Evolutionary conservation across 1,140 invertebrate species (phyloP), one percentile per base, ranked within the genome.

Genomic region (Ectropis grisescens): DNA sequence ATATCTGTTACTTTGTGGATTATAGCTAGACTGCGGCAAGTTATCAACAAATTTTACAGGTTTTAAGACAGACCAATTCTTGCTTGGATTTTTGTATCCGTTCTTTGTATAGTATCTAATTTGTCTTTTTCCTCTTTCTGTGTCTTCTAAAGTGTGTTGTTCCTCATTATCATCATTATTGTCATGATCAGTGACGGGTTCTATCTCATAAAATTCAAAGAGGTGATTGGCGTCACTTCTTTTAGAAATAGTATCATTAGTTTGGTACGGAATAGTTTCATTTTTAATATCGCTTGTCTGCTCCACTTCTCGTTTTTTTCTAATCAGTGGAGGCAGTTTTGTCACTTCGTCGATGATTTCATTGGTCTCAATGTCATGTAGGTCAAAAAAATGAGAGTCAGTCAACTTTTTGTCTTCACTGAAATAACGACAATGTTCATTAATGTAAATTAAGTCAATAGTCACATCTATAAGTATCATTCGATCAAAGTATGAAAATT

Each of bases 41-140:
- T n/a, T n/a, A 35, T 69, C 58, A 12, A 64, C 37, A 13, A 55
- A 25, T 48, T 66, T 64, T 22, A 58, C 10, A 11, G 54, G 56
- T 41, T 69, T 79, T 16, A 40, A 13, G 29, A 53, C 45, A 1
- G 37, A 39, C 60, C 58, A 68, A 30, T 44, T 49, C 45, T 78
- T 78, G 22, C 28, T 32, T 23, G 58, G 46, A 26, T 34, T 26
- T 33, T 66, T 75, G 24, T 58, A 62, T 13, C 58, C 62, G 37
- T 78, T 68, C 58, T 74, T 71, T 36, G 64, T 47, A 58, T 66
- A 66, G 44, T 76, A 66, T 54, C 82, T 47, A 24, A 76, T 51
- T 70, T 83, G 82, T 57, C 82, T 66, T 47, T 82, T 82, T 25
- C 74, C 76, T 52, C 82, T 66, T 32, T 83, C 82, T 40, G 37